Percentiles rank a stretch among this genome's conserved stretches.
phyloP scores from a whole-genome alignment of 2,888 invertebrate species.

The Nipponacmea schrenckii region DNA sequence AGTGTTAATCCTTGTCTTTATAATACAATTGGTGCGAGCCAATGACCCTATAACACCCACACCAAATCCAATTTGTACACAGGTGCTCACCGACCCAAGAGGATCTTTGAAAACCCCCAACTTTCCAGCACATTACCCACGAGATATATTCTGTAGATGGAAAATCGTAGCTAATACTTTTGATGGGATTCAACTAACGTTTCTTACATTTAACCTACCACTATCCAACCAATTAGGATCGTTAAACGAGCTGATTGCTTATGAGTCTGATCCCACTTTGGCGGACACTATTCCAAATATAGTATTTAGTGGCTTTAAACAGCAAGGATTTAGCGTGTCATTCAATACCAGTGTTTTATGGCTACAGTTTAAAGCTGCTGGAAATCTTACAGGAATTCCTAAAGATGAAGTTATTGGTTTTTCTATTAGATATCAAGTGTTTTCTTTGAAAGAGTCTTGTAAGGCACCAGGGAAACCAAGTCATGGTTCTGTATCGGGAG shows the following conservation, averaged over 20 bases:
- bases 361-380: constrained; percentile 1
- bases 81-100: too few relatives aligned
- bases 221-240: not conserved
- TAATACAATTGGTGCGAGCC: too few relatives aligned
- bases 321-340: not conserved
- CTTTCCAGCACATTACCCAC: not conserved
- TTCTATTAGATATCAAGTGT: constrained; percentile 1
- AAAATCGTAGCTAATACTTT: not conserved
- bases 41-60: too few relatives aligned
- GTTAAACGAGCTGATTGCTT: not conserved
- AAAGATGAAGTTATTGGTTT: constrained; percentile 6
- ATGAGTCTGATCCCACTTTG: not conserved
- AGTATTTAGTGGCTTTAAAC: not conserved
- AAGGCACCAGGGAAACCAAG: not conserved
- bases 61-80: too few relatives aligned
- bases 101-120: not conserved
- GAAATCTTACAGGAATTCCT: not conserved
- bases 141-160: not conserved
- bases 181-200: not conserved
- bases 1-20: too few relatives aligned
- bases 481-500: not conserved
- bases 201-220: not conserved
- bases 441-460: not conserved
- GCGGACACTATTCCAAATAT: not conserved
- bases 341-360: constrained; percentile 3